phyloP scores from a whole-genome alignment of 2,797 vertebrate genomes.

The Thalassophryne amazonica region DNA sequence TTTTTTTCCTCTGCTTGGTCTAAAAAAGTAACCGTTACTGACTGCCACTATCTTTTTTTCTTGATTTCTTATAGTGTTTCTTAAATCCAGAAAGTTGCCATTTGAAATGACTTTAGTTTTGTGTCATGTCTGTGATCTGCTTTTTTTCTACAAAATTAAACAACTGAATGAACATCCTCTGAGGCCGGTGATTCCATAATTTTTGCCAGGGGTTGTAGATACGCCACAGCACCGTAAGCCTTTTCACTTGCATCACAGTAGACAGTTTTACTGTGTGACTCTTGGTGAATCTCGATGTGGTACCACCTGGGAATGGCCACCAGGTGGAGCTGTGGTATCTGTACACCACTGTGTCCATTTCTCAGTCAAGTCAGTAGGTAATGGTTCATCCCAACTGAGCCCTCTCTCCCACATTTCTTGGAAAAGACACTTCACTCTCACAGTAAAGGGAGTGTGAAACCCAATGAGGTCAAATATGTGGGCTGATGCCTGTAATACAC shows the following conservation, averaged over 20 bases:
- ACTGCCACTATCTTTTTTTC: too few species aligned
- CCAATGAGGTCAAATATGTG: too few species aligned
- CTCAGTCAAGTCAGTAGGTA: conserved; percentile 1
- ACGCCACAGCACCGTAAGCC: conserved; percentile 10
- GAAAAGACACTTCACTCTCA: conserved; percentile 21
- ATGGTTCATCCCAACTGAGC: conserved; percentile 17
- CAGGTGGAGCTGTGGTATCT: conserved; percentile 8
- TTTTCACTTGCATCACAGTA: conserved; percentile 24
- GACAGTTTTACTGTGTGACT: not conserved
- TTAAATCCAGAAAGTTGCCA: too few species aligned
- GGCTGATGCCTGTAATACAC: conserved; percentile 9
- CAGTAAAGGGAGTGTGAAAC: conserved; percentile 25
- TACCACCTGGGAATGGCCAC: conserved; percentile 18
- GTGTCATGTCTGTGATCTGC: too few species aligned
- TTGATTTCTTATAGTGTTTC: too few species aligned
- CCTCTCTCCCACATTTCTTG: conserved; percentile 32
- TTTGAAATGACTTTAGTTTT: too few species aligned
- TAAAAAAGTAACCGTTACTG: too few species aligned
- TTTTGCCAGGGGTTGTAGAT: too few species aligned
- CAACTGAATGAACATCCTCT: too few species aligned
- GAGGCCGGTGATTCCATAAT: too few species aligned
- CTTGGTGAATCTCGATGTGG: not conserved
- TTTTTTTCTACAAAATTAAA: too few species aligned
- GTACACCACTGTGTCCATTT: conserved; percentile 29
- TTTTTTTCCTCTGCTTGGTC: too few species aligned